Evolutionary conservation across 1,140 invertebrate species (phyloP).

Genomic region (Magallana angulata): DNA sequence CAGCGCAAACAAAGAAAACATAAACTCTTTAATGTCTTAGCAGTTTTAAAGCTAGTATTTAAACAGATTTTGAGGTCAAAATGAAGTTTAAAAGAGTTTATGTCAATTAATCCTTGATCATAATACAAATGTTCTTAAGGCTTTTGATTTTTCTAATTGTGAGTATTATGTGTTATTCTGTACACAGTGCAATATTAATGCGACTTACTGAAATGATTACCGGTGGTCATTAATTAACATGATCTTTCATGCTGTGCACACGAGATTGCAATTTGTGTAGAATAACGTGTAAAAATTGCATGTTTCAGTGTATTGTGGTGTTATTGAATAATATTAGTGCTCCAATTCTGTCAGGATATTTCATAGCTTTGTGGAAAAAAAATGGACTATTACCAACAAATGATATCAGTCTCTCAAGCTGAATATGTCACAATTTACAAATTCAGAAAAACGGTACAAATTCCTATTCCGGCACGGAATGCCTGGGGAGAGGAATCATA

Average conservation of each 20-base stretch:
- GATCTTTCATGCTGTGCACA: not conserved
- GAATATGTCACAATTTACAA: slow-evolving; percentile 22
- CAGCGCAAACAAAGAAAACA: not conserved
- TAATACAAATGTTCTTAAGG: slow-evolving; percentile 17
- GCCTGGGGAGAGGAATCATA: slow-evolving; percentile 49
- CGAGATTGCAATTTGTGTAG: not conserved
- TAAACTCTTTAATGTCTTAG: slow-evolving; percentile 23
- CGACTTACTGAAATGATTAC: not conserved
- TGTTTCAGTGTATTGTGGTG: not conserved
- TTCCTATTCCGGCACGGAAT: slow-evolving; percentile 47
- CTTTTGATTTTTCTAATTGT: slow-evolving; percentile 30
- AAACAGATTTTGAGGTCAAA: slow-evolving; percentile 31
- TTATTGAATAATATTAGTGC: not conserved
- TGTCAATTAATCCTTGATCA: slow-evolving; percentile 9
- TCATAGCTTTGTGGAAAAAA: not conserved
- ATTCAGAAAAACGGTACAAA: slow-evolving; percentile 50
- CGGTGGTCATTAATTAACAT: not conserved
- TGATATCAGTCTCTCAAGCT: slow-evolving; percentile 20
- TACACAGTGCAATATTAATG: not conserved
- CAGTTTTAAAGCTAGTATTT: not conserved
- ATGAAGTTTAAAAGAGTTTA: slow-evolving; percentile 17
- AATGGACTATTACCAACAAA: not conserved
- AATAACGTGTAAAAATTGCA: not conserved
- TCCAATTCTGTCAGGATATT: too few species aligned
- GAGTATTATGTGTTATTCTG: not conserved